A percentile compares a stretch with the other conserved stretches of the same genome.
phyloP scores from a whole-genome alignment of 2,113 vertebrate genomes.

The Lagopus leucura region DNA sequence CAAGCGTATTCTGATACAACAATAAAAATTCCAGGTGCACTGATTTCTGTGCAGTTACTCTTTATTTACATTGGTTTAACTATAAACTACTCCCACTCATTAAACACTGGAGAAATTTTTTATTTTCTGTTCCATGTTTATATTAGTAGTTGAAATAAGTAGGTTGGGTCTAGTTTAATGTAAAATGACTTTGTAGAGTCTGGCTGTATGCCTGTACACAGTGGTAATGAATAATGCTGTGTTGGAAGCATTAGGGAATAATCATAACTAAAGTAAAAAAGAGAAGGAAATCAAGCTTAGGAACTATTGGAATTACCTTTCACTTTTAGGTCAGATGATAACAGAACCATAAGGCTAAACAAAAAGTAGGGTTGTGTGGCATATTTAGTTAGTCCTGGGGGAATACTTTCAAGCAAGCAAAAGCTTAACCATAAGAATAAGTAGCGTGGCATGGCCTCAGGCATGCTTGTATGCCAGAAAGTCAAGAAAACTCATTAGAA shows the following conservation, averaged over 20 bases:
- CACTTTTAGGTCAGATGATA: background rate
- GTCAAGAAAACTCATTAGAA: background rate
- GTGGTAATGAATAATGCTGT: background rate
- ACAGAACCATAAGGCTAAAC: background rate
- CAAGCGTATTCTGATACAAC: background rate
- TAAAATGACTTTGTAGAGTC: background rate
- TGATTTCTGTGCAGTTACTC: background rate
- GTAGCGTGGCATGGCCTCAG: background rate
- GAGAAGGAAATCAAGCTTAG: background rate
- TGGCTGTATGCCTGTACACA: background rate
- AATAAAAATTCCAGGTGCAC: background rate
- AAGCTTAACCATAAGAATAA: background rate
- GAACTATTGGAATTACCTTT: background rate
- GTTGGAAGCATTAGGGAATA: background rate
- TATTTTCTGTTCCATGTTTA: background rate
- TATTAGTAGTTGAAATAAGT: background rate
- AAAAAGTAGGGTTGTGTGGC: background rate
- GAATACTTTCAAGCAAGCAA: background rate
- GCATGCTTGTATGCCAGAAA: background rate
- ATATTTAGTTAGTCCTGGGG: background rate
- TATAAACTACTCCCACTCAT: background rate
- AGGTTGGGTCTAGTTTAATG: background rate
- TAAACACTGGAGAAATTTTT: background rate
- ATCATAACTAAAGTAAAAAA: background rate
- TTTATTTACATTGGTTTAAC: background rate